These are phyloP conservation scores for Ceyx erithaca DNA, from an alignment of 2,797 vertebrate species.

Conservation along the genomic window DNA sequence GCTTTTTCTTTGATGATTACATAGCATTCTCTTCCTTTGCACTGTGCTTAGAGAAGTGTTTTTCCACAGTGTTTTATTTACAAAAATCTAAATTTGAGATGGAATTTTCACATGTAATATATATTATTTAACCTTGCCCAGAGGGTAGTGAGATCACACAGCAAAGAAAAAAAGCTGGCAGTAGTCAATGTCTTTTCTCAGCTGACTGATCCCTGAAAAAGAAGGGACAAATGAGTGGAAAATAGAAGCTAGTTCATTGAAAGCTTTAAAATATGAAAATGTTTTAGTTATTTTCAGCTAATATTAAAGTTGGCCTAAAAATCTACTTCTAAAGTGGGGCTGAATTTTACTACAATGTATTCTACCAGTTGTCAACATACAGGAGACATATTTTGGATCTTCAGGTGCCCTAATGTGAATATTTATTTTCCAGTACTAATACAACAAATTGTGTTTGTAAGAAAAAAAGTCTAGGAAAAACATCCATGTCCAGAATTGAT, in stretches of 20 bases:
- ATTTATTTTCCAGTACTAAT: background rate
- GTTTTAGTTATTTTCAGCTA: background rate
- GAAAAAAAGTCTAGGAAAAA: slow-evolving; percentile 1
- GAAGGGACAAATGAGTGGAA: background rate
- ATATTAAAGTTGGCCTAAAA: background rate
- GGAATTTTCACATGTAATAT: background rate
- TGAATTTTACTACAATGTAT: background rate
- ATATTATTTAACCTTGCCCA: background rate
- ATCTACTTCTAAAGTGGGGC: background rate
- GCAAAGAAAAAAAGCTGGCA: background rate
- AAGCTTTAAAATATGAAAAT: background rate
- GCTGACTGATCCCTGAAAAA: background rate
- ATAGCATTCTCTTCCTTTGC: background rate
- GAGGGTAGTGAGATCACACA: background rate
- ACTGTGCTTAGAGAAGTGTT: background rate
- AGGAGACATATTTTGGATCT: background rate
- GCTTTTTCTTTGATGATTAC: background rate
- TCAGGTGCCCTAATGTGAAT: slow-evolving; percentile 5
- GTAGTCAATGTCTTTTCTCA: background rate
- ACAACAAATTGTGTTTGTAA: slow-evolving; percentile 4
- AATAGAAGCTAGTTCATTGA: background rate
- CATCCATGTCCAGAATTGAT: slow-evolving; percentile 20
- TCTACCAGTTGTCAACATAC: background rate
- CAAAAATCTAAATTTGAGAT: background rate
- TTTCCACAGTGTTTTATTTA: background rate